These are phyloP conservation scores for Ernsta delagoae DNA, from an alignment of 2,888 invertebrate species.

Conservation along the genomic window DNA sequence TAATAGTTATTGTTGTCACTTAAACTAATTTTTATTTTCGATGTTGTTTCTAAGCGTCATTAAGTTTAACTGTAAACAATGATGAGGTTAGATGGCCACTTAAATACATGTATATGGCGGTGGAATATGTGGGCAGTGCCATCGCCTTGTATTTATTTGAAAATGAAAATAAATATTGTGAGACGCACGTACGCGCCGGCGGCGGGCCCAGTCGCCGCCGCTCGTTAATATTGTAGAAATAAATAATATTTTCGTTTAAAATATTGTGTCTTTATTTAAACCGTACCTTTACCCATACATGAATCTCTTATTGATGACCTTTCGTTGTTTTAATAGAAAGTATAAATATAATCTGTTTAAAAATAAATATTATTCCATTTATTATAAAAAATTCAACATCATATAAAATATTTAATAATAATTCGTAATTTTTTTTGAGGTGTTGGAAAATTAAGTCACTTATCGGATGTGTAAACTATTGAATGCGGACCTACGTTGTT, in stretches of 20 bases:
- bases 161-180: conserved; percentile 79
- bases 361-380: no score
- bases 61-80: conserved; percentile 58
- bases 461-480: no score
- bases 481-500: no score
- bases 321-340: no score
- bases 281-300: background rate
- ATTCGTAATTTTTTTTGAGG: no score
- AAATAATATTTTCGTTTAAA: conserved; percentile 85
- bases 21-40: conserved; percentile 59
- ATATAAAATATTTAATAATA: no score
- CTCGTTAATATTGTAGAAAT: conserved; percentile 78
- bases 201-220: conserved; percentile 59
- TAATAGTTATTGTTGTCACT: conserved; percentile 78
- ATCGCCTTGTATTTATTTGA: conserved; percentile 77
- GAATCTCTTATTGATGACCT: no score
- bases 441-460: no score
- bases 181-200: conserved; percentile 73
- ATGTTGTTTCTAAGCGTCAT: conserved; percentile 70
- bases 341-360: no score
- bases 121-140: conserved; percentile 60
- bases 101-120: conserved; percentile 69
- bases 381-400: no score
- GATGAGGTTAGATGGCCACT: conserved; percentile 73
- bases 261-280: conserved; percentile 63